A percentile compares a stretch with the other conserved stretches of the same genome.
These are phyloP conservation scores for Tupaia tana DNA, from an alignment of 2,113 vertebrate species.

Conservation along the genomic window DNA sequence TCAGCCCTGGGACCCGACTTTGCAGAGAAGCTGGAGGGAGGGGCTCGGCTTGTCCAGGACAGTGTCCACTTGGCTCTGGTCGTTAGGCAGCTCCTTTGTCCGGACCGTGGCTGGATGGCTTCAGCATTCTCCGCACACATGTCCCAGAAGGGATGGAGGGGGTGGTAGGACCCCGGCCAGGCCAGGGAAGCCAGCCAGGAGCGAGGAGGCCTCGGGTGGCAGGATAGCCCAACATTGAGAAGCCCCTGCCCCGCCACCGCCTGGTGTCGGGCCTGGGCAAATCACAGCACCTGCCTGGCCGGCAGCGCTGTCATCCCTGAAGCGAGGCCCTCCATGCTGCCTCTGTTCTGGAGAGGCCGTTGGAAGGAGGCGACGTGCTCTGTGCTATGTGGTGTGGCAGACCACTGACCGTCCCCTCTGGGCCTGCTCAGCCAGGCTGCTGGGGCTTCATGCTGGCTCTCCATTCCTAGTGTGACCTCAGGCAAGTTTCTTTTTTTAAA, in stretches of 20 bases:
- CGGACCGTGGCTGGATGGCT: background rate
- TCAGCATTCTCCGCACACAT: conserved; percentile 28
- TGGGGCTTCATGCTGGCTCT: background rate
- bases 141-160: background rate
- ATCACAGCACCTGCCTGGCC: background rate
- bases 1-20: background rate
- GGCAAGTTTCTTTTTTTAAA: background rate
- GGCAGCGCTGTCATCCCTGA: background rate
- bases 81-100: conserved; percentile 48
- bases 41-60: background rate
- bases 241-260: background rate
- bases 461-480: background rate
- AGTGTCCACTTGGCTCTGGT: background rate
- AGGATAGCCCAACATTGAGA: background rate
- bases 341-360: no score
- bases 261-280: background rate
- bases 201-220: background rate
- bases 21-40: background rate
- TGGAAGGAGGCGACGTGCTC: background rate
- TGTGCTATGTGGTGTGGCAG: background rate
- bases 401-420: no score
- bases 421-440: background rate
- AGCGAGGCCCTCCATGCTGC: background rate
- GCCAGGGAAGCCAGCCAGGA: background rate
- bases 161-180: background rate